A percentile compares a stretch with the other conserved stretches of the same genome.
phyloP scores from a whole-genome alignment of 2,113 vertebrate species.

The Chlorocebus sabaeus region DNA sequence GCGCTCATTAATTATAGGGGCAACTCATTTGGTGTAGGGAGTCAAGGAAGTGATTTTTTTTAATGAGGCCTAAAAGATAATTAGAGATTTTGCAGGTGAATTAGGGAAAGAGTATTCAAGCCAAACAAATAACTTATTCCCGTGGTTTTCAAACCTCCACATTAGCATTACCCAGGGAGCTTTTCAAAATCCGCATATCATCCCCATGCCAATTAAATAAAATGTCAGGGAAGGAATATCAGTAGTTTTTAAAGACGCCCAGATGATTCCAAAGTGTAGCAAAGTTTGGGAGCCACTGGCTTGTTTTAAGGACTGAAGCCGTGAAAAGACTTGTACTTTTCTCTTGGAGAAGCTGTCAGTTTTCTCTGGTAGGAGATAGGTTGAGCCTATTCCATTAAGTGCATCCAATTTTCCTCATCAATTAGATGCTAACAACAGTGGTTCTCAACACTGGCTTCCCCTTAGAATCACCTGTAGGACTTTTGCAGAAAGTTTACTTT shows the following conservation, averaged over 20 bases:
- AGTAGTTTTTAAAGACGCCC: neutral
- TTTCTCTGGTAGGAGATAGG: too few relatives aligned
- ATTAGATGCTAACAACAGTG: too few relatives aligned
- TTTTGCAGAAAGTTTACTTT: neutral
- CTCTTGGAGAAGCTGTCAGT: too few relatives aligned
- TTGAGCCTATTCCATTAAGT: too few relatives aligned
- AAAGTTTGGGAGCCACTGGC: neutral
- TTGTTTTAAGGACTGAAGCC: neutral
- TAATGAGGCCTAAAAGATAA: neutral
- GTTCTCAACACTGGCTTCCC: neutral
- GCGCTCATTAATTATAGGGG: neutral
- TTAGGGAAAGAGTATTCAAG: neutral
- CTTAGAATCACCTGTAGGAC: too few relatives aligned
- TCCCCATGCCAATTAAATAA: neutral
- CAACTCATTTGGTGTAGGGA: neutral
- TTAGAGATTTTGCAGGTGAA: neutral
- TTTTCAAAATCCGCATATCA: neutral
- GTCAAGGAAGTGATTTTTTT: neutral
- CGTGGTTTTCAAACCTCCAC: neutral
- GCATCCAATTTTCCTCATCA: too few relatives aligned
- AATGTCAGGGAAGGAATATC: neutral
- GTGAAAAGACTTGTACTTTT: neutral
- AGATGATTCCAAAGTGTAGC: neutral
- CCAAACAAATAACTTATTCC: neutral
- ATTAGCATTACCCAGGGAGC: neutral